Evolutionary conservation across 2,113 vertebrate species (phyloP), one percentile per base, ranked within the genome.

Genomic region (Panthera tigris): DNA sequence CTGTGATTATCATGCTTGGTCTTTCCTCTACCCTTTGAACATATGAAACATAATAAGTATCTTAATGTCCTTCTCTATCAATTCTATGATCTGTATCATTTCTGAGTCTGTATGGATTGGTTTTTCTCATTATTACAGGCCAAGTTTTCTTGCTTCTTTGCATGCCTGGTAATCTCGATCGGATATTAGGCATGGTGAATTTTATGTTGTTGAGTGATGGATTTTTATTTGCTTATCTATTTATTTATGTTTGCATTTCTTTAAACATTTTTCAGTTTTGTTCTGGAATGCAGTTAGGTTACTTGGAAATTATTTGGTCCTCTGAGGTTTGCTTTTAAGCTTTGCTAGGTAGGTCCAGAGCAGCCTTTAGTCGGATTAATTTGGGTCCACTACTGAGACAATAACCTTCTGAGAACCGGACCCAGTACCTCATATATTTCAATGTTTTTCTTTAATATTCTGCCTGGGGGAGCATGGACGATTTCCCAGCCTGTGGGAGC

Each of bases 231-330:
- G 48, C 29, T 66, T 66, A 74, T 78, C 27, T 19, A 29, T 66
- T 65, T 50, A 10, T 41, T 66, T 48, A 50, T 39, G 33, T 25
- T 61, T 86, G 9, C 4, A 57, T 50, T 82, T 82, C 52, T 96
- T 95, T 79, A 83, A 93, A 87, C 9, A n/a, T 48, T 92, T 91
- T 87, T 95, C 61, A 33, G 13, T 65, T 94, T 94, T 85, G 55
- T 94, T 91, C 52, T 73, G 8, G 84, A 80, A 81, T 33, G 33
- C 23, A 83, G 3, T 50, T 90, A 78, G 45, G 36, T 68, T 84
- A 39, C 14, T 68, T 52, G 7, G 79, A 88, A 89, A 95, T 21
- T 50, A 57, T 63, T 15, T 31, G 4, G 63, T 89, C 9, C 33
- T 52, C 88, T 29, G 11, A 84, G 50, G 25, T 71, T 65, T 63